phyloP scores from a whole-genome alignment of 1,140 invertebrate genomes.

The Drosophila miranda region DNA sequence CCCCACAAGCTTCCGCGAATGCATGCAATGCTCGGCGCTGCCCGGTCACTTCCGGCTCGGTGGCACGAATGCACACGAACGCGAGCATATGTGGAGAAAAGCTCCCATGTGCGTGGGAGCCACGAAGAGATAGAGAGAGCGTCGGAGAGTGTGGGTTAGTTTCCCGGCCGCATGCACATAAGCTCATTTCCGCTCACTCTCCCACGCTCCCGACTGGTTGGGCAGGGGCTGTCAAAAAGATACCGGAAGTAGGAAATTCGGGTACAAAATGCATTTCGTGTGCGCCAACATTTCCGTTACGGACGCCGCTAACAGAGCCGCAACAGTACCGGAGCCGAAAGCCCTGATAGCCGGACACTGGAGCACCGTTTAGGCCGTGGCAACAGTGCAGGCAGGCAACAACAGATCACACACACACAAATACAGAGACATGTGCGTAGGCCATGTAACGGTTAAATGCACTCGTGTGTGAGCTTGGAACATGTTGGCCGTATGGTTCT shows the following conservation, averaged over 20 bases:
- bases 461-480: conserved; percentile 58
- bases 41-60: conserved; percentile 20
- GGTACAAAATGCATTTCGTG: conserved; percentile 77
- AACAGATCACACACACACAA: conserved; percentile 11
- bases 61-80: conserved; percentile 2
- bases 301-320: conserved; percentile 62
- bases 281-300: conserved; percentile 62
- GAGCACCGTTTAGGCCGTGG: conserved; percentile 7
- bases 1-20: conserved; percentile 44
- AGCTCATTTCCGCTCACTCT: conserved; percentile 69
- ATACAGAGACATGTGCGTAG: conserved; percentile 28
- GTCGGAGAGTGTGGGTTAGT: conserved; percentile 40
- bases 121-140: background rate
- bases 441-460: conserved; percentile 36
- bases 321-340: conserved; percentile 51
- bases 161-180: conserved; percentile 53
- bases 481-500: conserved; percentile 44
- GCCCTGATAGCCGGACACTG: conserved; percentile 2
- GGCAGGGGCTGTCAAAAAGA: conserved; percentile 49
- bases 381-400: conserved; percentile 9
- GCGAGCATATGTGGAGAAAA: conserved; percentile 47
- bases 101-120: conserved; percentile 35
- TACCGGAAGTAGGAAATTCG: conserved; percentile 74
- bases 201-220: conserved; percentile 25
- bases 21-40: background rate